These are phyloP conservation scores for Sebastes oblongus DNA, from an alignment of 2,797 vertebrate genomes.

Conservation along the genomic window DNA sequence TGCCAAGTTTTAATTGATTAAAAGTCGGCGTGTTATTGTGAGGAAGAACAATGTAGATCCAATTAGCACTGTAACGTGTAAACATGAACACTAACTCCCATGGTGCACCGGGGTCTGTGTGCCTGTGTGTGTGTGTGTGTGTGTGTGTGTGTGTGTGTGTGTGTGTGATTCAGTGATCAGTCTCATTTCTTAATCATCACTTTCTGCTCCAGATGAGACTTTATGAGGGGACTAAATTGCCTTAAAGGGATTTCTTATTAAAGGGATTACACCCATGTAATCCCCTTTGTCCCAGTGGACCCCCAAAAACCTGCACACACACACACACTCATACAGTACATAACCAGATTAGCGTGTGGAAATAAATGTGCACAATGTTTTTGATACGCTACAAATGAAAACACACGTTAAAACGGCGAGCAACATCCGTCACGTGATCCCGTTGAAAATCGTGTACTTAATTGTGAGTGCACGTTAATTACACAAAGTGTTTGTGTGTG, in stretches of 20 bases:
- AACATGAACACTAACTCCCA: constrained; percentile 69
- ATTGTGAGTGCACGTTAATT: constrained; percentile 1
- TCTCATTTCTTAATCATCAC: constrained; percentile 86
- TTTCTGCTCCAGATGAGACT: constrained; percentile 90
- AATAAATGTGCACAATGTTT: constrained; percentile 47
- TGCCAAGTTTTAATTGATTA: constrained; percentile 69
- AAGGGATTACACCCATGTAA: constrained; percentile 96
- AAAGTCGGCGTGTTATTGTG: constrained; percentile 59
- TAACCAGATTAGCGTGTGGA: constrained; percentile 54
- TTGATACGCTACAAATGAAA: constrained; percentile 43
- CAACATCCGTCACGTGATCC: constrained; percentile 12
- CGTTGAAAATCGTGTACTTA: constrained; percentile 27
- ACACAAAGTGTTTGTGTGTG: constrained; percentile 8
- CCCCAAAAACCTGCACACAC: constrained; percentile 70
- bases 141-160: constrained; percentile 8
- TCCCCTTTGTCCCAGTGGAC: constrained; percentile 89
- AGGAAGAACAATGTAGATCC: constrained; percentile 65
- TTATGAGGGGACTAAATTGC: constrained; percentile 90
- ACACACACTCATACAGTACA: not conserved
- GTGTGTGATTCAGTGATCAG: constrained; percentile 48
- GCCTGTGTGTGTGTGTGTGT: not conserved
- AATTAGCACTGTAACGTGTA: constrained; percentile 70
- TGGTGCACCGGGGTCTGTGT: constrained; percentile 43
- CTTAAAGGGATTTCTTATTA: constrained; percentile 93
- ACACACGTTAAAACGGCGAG: constrained; percentile 6